Conservation (phyloP, 2,888 invertebrate species). For the Drosophila nr. medialis region DNA sequence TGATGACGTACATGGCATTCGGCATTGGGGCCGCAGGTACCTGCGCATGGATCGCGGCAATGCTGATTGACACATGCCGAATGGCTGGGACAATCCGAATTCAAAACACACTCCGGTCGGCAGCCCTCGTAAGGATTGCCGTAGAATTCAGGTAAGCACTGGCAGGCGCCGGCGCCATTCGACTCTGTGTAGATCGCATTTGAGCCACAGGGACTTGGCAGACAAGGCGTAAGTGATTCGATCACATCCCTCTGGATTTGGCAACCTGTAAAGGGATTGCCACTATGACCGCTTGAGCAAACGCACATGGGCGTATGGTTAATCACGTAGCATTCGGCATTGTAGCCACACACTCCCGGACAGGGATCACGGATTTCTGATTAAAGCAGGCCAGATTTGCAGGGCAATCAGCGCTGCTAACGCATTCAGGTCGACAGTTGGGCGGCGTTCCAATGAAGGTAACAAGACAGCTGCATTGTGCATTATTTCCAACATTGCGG, state of each 20-base stretch:
- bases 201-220: conserved; percentile 91
- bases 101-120: conserved; percentile 90
- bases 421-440: conserved; percentile 92
- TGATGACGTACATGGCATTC: conserved; percentile 90
- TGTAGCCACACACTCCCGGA: conserved; percentile 88
- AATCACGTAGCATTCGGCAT: conserved; percentile 86
- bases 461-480: conserved; percentile 89
- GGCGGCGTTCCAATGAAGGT: conserved; percentile 91
- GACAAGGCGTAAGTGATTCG: conserved; percentile 86
- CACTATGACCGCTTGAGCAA: conserved; percentile 86
- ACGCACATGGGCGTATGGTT: conserved; percentile 88
- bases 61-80: conserved; percentile 89
- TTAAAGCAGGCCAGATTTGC: conserved; percentile 90
- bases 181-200: conserved; percentile 90
- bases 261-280: conserved; percentile 86
- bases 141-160: conserved; percentile 89
- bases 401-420: conserved; percentile 91
- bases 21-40: conserved; percentile 91
- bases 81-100: conserved; percentile 90
- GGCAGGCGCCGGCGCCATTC: conserved; percentile 88
- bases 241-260: conserved; percentile 59
- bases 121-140: conserved; percentile 92
- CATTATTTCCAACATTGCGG: conserved; percentile 87
- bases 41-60: conserved; percentile 92
- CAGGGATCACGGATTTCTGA: conserved; percentile 90